Evolutionary conservation across 2,797 vertebrate species (phyloP).

Genomic region (Eulemur albifrons): DNA sequence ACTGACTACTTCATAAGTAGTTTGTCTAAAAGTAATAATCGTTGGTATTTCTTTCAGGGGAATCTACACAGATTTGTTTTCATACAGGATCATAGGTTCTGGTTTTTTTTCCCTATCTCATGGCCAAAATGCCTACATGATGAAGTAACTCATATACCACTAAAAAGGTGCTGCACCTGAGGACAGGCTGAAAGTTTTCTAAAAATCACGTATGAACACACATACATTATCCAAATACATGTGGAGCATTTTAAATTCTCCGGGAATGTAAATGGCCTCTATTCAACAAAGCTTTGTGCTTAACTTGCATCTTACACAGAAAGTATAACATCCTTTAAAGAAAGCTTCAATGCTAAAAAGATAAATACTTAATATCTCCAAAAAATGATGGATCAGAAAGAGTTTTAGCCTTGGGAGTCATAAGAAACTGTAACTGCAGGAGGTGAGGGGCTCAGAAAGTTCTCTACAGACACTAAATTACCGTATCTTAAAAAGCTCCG

Average conservation of each 20-base stretch:
- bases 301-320: background rate
- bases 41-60: background rate
- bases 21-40: constrained; percentile 20
- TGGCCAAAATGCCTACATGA: background rate
- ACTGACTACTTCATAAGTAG: background rate
- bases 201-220: constrained; percentile 29
- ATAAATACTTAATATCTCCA: background rate
- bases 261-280: background rate
- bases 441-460: background rate
- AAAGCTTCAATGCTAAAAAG: background rate
- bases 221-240: background rate
- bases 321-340: constrained; percentile 38
- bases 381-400: background rate
- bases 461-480: background rate
- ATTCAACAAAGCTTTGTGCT: constrained; percentile 44
- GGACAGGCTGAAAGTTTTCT: background rate
- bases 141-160: background rate
- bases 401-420: background rate
- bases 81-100: background rate
- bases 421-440: background rate
- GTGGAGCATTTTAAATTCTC: background rate
- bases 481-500: background rate
- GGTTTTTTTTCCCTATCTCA: background rate
- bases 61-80: background rate
- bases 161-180: background rate